Evolutionary conservation across 1,140 invertebrate genomes (phyloP), one percentile per base, ranked within the genome.

Genomic region (Drosophila pallidifrons): DNA sequence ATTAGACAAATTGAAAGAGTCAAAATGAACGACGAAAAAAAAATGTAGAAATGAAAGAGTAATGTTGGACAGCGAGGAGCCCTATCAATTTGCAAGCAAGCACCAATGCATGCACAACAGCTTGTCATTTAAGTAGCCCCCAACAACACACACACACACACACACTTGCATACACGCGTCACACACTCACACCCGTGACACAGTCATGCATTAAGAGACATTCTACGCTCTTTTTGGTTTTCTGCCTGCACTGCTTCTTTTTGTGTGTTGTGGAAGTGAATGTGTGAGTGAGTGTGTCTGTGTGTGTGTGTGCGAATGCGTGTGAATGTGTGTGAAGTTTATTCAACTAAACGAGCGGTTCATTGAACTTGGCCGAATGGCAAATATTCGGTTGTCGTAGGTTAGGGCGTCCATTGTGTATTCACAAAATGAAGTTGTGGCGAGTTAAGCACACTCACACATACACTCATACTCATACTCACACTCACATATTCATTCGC

Each of bases 351-450:
- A 89, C 74, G 81, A 66, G 77, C 68, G 85, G 85, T 89, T 89
- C 85, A 89, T 89, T 89, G 85, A 89, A 89, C 85, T 89, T 89
- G 85, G 78, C 81, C 85, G 78, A 79, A 89, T 89, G 85, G 83
- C 85, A 86, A 89, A 89, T 87, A 87, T 87, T 89, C 81, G 85
- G 85, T 89, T 89, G 85, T 89, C 85, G 85, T 89, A 89, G 85
- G 85, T 89, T 89, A 89, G 85, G 77, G 75, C 73, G 49, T 80
- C 73, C 83, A 88, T 90, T 90, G 85, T 82, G 85, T 77, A 88
- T 83, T 80, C 83, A 88, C 79, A 64, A 88, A 88, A 88, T 88
- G 70, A 83, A 81, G 77, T 87, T 87, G 83, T 76, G 85, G 83
- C 80, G 83, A 88, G 83, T 75, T 83, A 88, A 77, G 83, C 70